Evolutionary conservation across 2,888 invertebrate genomes (phyloP).

Genomic region (Gryllus longicercus): DNA sequence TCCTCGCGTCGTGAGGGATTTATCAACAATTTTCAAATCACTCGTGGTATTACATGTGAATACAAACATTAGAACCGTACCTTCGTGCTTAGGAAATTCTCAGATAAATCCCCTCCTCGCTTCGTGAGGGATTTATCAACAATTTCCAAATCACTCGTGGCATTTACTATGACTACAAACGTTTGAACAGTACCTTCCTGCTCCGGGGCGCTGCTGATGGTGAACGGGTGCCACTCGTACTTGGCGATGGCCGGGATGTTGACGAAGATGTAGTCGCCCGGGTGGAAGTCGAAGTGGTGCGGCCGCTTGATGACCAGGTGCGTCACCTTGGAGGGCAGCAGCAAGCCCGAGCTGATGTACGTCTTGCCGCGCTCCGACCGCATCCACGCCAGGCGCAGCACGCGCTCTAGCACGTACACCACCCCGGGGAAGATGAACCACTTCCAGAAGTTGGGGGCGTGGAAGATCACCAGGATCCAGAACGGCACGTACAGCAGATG

Average conservation of each 20-base stretch:
- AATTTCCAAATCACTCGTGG: too few species aligned
- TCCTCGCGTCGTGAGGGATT: too few species aligned
- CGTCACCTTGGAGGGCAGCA: constrained; percentile 85
- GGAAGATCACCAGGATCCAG: constrained; percentile 78
- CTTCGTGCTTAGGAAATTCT: too few species aligned
- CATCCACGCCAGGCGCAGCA: constrained; percentile 54
- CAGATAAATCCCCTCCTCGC: too few species aligned
- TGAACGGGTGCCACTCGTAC: constrained; percentile 97
- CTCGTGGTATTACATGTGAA: too few species aligned
- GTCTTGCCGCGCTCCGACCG: constrained; percentile 78
- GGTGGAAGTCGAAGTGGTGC: constrained; percentile 78
- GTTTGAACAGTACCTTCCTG: constrained; percentile 60
- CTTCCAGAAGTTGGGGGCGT: constrained; percentile 92
- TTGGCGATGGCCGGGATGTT: constrained; percentile 88
- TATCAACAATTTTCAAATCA: too few species aligned
- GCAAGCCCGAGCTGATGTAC: constrained; percentile 81
- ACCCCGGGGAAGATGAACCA: constrained; percentile 85
- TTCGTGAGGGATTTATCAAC: too few species aligned
- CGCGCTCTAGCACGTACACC: constrained; percentile 73
- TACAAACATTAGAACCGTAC: not conserved
- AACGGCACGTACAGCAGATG: constrained; percentile 86
- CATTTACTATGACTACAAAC: too few species aligned
- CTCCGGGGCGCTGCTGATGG: constrained; percentile 93
- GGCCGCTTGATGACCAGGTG: constrained; percentile 88
- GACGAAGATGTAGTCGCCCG: constrained; percentile 91